These are phyloP conservation scores for Pecten maximus DNA, from an alignment of 2,888 invertebrate species.

Conservation along the genomic window DNA sequence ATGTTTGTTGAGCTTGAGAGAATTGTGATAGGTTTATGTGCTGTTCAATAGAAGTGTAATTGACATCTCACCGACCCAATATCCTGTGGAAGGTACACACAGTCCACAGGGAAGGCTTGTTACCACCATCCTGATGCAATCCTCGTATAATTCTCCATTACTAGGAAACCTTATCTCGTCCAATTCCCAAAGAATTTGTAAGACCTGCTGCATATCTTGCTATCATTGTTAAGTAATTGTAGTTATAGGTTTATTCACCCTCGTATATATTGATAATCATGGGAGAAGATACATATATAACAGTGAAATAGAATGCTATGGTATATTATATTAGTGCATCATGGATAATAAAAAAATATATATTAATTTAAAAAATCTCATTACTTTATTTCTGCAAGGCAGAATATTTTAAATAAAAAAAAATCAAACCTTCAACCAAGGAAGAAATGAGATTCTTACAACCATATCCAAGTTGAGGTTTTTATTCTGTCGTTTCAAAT, in stretches of 20 bases:
- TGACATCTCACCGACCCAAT: slow-evolving; percentile 2
- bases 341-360: too few relatives aligned
- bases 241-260: too few relatives aligned
- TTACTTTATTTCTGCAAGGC: too few relatives aligned
- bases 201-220: not conserved
- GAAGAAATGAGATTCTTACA: too few relatives aligned
- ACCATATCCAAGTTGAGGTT: too few relatives aligned
- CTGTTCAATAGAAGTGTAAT: not conserved
- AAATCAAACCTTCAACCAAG: too few relatives aligned
- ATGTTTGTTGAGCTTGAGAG: slow-evolving; percentile 10
- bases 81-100: slow-evolving; percentile 24
- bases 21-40: slow-evolving; percentile 35
- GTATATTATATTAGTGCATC: too few relatives aligned
- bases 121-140: not conserved
- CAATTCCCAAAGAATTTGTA: not conserved
- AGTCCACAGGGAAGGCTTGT: not conserved
- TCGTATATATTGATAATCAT: not conserved
- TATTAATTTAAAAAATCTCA: too few relatives aligned
- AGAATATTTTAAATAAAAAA: too few relatives aligned
- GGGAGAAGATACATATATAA: not conserved
- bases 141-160: not conserved
- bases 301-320: not conserved
- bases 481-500: too few relatives aligned
- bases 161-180: not conserved
- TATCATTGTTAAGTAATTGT: too few relatives aligned